Percentiles rank a stretch among this genome's conserved stretches.
phyloP scores from a whole-genome alignment of 2,888 invertebrate species.

The Coenonympha arcania region DNA sequence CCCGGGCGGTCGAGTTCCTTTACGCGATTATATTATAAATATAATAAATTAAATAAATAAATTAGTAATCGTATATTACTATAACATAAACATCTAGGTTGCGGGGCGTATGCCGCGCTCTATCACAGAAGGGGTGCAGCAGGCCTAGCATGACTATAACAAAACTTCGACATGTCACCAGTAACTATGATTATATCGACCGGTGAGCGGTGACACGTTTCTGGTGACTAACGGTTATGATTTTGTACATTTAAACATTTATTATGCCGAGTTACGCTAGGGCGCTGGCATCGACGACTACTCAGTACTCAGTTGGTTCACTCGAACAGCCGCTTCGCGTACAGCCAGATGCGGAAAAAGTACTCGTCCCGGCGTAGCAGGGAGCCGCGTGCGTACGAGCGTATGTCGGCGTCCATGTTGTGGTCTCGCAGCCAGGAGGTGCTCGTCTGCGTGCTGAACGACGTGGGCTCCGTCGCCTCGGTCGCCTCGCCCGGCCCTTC shows the following conservation, averaged over 20 bases:
- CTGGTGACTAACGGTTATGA: too few species aligned
- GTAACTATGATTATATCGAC: too few species aligned
- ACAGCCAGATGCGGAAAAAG: conserved; percentile 95
- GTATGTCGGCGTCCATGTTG: conserved; percentile 94
- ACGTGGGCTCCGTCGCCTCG: conserved; percentile 84
- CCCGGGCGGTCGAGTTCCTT: neutral
- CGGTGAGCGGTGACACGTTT: too few species aligned
- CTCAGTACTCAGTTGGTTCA: conserved; percentile 52
- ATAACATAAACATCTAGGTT: conserved; percentile 2
- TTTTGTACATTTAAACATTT: too few species aligned
- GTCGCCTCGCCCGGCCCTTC: conserved; percentile 70
- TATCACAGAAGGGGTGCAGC: conserved; percentile 7
- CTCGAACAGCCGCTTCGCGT: conserved; percentile 87
- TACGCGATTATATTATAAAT: conserved; percentile 40
- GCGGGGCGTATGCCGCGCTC: conserved; percentile 6
- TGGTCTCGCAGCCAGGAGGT: conserved; percentile 95
- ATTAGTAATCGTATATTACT: neutral
- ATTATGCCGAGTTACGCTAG: conserved; percentile 32
- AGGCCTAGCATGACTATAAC: neutral
- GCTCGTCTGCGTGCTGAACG: conserved; percentile 93
- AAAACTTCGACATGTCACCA: too few species aligned
- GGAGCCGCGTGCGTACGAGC: conserved; percentile 89
- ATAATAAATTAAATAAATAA: conserved; percentile 39
- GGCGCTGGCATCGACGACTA: conserved; percentile 13
- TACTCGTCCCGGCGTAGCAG: conserved; percentile 91